Percentiles rank a stretch among this genome's conserved stretches.
Conservation (phyloP, 2,113 vertebrate species). For the Genyomyrus donnyi region DNA sequence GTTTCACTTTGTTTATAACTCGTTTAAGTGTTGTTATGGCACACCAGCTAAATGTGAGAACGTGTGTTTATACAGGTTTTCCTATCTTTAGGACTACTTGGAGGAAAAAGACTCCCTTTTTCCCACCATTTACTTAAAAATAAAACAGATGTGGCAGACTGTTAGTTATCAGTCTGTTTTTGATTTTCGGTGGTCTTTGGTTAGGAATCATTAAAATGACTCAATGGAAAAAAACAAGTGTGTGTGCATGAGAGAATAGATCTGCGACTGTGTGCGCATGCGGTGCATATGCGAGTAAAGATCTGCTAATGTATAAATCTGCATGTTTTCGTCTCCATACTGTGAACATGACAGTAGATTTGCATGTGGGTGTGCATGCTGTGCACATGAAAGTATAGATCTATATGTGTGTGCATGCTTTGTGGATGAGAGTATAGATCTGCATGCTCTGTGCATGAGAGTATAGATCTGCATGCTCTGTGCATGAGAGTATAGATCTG, state of each 20-base stretch:
- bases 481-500: background rate
- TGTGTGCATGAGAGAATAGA: background rate
- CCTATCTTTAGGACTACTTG: background rate
- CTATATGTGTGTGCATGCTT: background rate
- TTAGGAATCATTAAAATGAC: background rate
- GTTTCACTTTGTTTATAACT: background rate
- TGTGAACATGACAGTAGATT: too few species aligned
- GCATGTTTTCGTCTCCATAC: too few species aligned
- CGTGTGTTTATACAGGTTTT: background rate
- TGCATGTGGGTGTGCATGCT: background rate
- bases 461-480: background rate
- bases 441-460: conserved; percentile 19
- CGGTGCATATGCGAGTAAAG: too few species aligned
- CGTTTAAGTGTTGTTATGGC: background rate
- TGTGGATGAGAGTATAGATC: background rate
- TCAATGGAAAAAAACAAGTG: conserved; percentile 11
- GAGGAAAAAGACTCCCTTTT: background rate
- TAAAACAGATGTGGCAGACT: background rate
- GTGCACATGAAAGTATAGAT: conserved; percentile 20
- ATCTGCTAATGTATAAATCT: too few species aligned
- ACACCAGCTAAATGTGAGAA: background rate
- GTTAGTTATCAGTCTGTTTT: background rate
- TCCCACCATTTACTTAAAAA: background rate
- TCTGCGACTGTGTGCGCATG: conserved; percentile 22
- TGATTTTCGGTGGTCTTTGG: background rate